These are phyloP conservation scores for Apocrypta bakeri DNA, from an alignment of 1,140 invertebrate genomes.

Conservation along the genomic window DNA sequence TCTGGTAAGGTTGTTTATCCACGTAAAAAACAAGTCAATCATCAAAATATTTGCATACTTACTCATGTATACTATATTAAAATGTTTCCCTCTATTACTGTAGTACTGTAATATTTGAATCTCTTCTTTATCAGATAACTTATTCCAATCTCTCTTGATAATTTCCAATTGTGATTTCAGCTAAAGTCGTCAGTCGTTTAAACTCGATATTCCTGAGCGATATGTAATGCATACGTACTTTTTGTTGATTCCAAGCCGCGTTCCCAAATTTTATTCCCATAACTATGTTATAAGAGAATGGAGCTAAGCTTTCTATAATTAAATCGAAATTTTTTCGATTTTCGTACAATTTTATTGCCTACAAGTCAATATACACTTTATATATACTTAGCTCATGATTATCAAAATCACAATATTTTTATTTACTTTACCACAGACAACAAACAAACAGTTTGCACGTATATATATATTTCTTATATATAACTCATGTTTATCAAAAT, in stretches of 20 bases:
- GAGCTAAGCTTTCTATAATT: not conserved
- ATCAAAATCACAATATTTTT: not conserved
- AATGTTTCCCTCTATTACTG: not conserved
- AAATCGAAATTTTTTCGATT: not conserved
- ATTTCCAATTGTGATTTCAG: slow-evolving; percentile 24
- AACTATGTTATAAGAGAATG: not conserved
- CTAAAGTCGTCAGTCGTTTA: no score
- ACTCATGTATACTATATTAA: slow-evolving; percentile 18
- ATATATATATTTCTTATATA: no score
- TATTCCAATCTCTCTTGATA: slow-evolving; percentile 6
- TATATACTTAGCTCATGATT: no score
- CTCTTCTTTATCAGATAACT: not conserved
- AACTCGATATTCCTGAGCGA: no score
- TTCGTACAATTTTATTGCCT: slow-evolving; percentile 4
- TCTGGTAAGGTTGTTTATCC: no score
- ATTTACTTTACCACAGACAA: no score
- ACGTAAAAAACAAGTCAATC: no score
- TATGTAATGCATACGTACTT: not conserved
- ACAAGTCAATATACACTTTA: not conserved
- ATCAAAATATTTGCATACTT: not conserved
- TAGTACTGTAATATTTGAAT: slow-evolving; percentile 5
- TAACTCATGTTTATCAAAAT: no score
- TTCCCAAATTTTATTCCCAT: not conserved
- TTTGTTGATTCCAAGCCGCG: not conserved
- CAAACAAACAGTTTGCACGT: no score